Evolutionary conservation across 2,113 vertebrate species (phyloP), one percentile per base, ranked within the genome.

Genomic region (Hydrolagus affinis): DNA sequence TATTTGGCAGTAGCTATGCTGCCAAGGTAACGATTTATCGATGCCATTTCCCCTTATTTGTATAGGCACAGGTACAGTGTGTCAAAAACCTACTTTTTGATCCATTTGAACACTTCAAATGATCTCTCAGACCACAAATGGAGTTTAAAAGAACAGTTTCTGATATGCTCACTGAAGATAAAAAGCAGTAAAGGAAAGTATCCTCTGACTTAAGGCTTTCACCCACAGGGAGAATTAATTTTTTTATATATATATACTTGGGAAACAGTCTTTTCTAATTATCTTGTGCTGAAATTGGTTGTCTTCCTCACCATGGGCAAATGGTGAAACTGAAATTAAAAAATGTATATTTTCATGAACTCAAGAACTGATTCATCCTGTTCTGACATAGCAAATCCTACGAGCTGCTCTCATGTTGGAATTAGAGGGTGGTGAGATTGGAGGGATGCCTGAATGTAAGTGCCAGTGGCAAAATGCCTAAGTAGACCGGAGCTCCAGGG

Each of bases 21-120:
- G 62, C 78, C 25, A 83, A 6, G 60, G 1, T 83, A 19, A 15
- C 66, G 77, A 30, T 28, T 83, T 66, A 83, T 66, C 66, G 77
- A 83, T 32, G 8, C 25, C 15, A 66, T 83, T 83, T 83, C 78
- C 25, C 78, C 66, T 30, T 83, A 60, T 32, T 83, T 83, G 10
- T 56, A 25, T 66, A 19, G 78, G 15, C 64, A 32, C 19, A 17
- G 62, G 25, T 66, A 66, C 17, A 66, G 66, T 56, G 23, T 25
- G 66, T 32, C 15, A 83, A 28, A 19, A 7, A 23, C 78, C 66
- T 25, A 32, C 59, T 66, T 66, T 83, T 62, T 30, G 66, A 83
- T 83, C 28, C 17, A 32, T 83, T 66, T 66, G 66, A 83, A 17
- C 25, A 32, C 30, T 19, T 68, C 15, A 23, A 83, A 66, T 44